Percentiles rank a stretch among this genome's conserved stretches.
These are phyloP conservation scores for Ciconia boyciana DNA, from an alignment of 2,113 vertebrate genomes.

Conservation along the genomic window DNA sequence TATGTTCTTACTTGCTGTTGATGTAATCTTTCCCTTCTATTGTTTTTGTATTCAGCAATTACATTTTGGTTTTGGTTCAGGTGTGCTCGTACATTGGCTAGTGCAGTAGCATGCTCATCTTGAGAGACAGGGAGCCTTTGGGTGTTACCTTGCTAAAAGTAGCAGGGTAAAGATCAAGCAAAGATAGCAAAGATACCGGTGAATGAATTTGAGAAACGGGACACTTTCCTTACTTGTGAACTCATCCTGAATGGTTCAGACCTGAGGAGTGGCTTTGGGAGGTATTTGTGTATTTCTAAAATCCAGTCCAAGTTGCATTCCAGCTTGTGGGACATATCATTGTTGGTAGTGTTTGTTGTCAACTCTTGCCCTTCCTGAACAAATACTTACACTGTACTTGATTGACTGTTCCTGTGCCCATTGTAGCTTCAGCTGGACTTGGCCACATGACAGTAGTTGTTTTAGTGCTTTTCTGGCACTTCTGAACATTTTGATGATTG, in stretches of 20 bases:
- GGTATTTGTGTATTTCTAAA: background rate
- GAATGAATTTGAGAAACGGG: background rate
- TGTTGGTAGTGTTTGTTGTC: background rate
- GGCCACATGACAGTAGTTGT: background rate
- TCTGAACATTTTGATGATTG: background rate
- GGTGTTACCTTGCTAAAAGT: background rate
- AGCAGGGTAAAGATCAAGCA: background rate
- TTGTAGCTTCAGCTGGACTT: background rate
- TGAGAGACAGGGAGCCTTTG: background rate
- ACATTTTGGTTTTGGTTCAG: background rate
- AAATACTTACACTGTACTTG: background rate
- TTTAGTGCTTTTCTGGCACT: background rate
- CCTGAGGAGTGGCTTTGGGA: background rate
- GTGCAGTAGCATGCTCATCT: background rate
- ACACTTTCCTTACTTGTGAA: background rate
- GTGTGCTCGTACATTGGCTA: background rate
- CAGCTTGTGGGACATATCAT: background rate
- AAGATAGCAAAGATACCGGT: background rate
- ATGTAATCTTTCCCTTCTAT: background rate
- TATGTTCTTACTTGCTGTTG: conserved; percentile 1
- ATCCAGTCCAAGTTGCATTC: background rate
- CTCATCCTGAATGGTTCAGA: background rate
- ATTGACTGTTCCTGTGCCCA: background rate
- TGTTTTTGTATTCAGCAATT: background rate
- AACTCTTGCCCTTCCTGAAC: background rate